A percentile compares a stretch with the other conserved stretches of the same genome.
Conservation (phyloP, 2,888 invertebrate genomes). For the Ophion slaviceki region DNA sequence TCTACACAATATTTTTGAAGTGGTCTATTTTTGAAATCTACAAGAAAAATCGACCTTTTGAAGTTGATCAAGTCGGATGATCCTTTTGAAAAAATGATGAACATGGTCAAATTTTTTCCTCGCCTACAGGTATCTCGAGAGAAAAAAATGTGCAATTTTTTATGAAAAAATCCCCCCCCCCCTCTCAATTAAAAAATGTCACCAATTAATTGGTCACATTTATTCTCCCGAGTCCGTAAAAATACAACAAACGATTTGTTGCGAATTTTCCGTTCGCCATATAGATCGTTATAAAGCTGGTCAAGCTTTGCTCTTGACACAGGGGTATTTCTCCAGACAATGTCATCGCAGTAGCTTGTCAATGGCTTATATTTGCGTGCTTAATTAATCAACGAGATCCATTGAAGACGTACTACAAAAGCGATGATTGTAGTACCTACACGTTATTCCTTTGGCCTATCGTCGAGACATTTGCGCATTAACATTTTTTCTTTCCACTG, state of each 20-base stretch:
- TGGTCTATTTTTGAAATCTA: no score
- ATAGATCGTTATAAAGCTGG: background rate
- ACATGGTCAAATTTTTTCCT: no score
- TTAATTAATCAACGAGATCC: slow-evolving; percentile 32
- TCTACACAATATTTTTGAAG: no score
- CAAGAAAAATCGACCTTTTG: no score
- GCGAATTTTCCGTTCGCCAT: background rate
- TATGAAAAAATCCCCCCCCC: no score
- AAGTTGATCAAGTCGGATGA: no score
- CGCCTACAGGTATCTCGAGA: no score
- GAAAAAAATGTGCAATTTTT: no score
- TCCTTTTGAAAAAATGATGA: no score
- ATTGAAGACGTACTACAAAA: slow-evolving; percentile 22
- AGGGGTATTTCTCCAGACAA: slow-evolving; percentile 9
- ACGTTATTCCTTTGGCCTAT: background rate
- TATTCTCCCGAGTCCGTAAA: no score
- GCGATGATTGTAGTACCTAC: background rate
- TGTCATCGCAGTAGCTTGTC: slow-evolving; percentile 11
- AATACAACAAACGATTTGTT: background rate
- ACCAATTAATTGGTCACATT: no score
- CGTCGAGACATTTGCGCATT: slow-evolving; percentile 8
- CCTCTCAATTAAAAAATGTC: no score
- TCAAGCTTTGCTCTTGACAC: slow-evolving; percentile 41
- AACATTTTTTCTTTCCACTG: slow-evolving; percentile 8
- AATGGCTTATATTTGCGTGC: slow-evolving; percentile 39